Evolutionary conservation across 2,113 vertebrate genomes (phyloP).

Genomic region (Caranx melampygus): DNA sequence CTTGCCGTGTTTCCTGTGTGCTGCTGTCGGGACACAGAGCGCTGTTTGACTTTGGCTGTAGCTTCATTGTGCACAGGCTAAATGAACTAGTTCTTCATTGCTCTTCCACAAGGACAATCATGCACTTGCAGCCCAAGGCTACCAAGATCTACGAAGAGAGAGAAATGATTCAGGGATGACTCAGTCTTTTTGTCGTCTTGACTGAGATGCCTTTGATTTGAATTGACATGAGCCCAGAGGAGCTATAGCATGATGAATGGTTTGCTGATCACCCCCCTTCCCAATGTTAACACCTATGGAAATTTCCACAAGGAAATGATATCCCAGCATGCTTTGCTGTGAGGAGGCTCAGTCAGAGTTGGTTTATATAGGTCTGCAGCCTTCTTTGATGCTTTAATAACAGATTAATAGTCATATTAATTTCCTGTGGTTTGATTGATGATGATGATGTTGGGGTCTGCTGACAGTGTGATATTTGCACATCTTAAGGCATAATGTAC

Average conservation of each 20-base stretch:
- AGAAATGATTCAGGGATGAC: conserved; percentile 46
- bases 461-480: background rate
- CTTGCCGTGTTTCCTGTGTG: background rate
- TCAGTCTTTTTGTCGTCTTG: conserved; percentile 23
- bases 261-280: background rate
- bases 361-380: background rate
- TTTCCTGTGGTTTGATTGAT: conserved; percentile 15
- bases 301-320: background rate
- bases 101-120: conserved; percentile 16
- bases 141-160: conserved; percentile 9
- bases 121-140: conserved; percentile 33
- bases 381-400: background rate
- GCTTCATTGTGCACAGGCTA: conserved; percentile 5
- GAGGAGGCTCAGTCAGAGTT: background rate
- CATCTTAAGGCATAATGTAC: background rate
- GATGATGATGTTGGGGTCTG: conserved; percentile 15
- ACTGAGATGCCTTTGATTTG: conserved; percentile 34
- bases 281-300: background rate
- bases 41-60: conserved; percentile 19
- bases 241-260: conserved; percentile 2
- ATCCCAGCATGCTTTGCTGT: background rate
- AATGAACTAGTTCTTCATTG: conserved; percentile 6
- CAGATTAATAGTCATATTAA: background rate
- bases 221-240: conserved; percentile 27
- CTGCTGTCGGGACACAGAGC: background rate